Evolutionary conservation across 2,888 invertebrate species (phyloP).

Genomic region (Lasioglossum oenotherae): DNA sequence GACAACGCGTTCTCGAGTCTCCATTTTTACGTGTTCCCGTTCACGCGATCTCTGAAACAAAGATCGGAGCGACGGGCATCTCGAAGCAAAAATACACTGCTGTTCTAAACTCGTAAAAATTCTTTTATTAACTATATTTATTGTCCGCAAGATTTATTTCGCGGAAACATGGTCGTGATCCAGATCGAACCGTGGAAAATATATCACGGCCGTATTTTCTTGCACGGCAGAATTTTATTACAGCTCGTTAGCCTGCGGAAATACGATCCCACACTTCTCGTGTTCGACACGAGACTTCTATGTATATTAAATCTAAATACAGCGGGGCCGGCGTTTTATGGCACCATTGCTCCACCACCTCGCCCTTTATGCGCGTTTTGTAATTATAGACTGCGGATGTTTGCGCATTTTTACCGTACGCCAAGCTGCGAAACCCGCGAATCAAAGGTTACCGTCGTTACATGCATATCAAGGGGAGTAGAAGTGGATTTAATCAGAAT

Average conservation of each 20-base stretch:
- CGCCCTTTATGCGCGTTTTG: neutral
- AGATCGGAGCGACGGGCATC: neutral
- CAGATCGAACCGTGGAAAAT: neutral
- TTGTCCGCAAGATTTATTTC: neutral
- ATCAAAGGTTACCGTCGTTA: neutral
- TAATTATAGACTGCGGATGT: slow-evolving; percentile 8
- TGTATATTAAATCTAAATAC: neutral
- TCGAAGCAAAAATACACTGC: neutral
- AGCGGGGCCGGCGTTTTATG: neutral
- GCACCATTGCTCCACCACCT: neutral
- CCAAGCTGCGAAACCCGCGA: neutral
- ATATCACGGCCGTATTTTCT: neutral
- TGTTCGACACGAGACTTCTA: neutral
- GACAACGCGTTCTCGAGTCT: neutral
- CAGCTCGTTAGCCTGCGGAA: neutral
- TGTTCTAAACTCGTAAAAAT: neutral
- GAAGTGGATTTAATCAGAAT: neutral
- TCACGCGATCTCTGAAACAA: neutral
- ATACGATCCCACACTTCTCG: neutral
- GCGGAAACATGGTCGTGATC: neutral
- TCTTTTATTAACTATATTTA: neutral
- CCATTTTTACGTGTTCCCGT: neutral
- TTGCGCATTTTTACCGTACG: neutral
- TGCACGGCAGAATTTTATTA: neutral
- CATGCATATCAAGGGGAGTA: neutral